Conservation (phyloP, 2,113 vertebrate species). For the Ginglymostoma cirratum region DNA sequence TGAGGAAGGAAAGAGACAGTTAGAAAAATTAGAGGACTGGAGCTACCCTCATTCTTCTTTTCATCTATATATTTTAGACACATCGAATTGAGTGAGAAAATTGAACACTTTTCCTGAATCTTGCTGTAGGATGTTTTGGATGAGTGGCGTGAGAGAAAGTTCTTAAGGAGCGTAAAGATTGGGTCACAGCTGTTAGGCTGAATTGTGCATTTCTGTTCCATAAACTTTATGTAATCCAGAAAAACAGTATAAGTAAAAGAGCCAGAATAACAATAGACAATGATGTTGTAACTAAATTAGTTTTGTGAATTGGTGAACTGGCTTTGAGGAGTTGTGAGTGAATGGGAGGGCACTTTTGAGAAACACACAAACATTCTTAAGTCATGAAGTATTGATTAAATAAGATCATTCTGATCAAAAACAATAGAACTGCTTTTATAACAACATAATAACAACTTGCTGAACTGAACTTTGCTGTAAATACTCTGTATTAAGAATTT, state of each 20-base stretch:
- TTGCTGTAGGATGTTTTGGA: no score
- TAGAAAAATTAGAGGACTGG: neutral
- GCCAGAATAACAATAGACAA: neutral
- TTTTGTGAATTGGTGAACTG: neutral
- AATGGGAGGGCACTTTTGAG: neutral
- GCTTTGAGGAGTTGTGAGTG: constrained; percentile 1
- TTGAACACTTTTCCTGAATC: neutral
- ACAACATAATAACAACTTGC: no score
- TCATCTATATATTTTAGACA: neutral
- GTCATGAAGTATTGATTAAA: neutral
- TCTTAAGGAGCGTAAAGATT: neutral
- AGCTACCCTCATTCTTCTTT: no score
- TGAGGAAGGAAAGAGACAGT: neutral
- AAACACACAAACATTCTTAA: neutral
- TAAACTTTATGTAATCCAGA: neutral
- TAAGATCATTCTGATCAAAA: neutral
- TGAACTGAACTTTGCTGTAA: no score
- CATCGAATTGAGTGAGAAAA: neutral
- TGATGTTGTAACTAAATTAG: neutral
- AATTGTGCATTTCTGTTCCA: neutral
- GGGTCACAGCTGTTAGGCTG: neutral
- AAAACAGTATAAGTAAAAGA: neutral
- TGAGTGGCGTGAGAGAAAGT: neutral
- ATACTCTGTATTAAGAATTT: no score
- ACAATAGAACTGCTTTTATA: neutral